phyloP scores from a whole-genome alignment of 2,797 vertebrate genomes.

The Microctenopoma lineatum region DNA sequence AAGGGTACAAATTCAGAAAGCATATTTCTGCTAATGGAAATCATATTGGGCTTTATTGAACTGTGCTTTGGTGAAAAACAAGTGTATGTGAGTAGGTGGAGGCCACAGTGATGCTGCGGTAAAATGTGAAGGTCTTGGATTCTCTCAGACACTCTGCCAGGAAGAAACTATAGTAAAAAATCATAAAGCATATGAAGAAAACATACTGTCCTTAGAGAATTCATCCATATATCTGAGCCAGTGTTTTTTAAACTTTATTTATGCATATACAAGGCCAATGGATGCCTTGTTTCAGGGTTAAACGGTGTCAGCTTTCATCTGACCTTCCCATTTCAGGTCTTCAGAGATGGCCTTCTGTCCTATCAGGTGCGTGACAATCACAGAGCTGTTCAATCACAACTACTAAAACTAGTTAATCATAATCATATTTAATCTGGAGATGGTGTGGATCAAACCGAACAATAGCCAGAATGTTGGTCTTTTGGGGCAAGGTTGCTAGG shows the following conservation, averaged over 20 bases:
- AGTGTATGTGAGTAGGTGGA: conserved; percentile 62
- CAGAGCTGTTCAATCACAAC: conserved; percentile 19
- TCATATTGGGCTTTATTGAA: conserved; percentile 21
- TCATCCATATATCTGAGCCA: conserved; percentile 34
- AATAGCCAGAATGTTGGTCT: not conserved
- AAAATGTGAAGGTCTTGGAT: conserved; percentile 50
- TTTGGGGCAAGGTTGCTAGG: not conserved
- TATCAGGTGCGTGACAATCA: conserved; percentile 33
- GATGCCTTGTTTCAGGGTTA: conserved; percentile 24
- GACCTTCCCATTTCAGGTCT: conserved; percentile 51
- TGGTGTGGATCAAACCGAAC: not conserved
- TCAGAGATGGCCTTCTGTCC: conserved; percentile 29
- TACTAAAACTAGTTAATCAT: conserved; percentile 17
- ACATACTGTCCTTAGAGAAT: conserved; percentile 37
- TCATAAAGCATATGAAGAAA: conserved; percentile 47
- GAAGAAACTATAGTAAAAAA: conserved; percentile 54
- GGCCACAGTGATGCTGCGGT: conserved; percentile 42
- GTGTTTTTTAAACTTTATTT: not conserved
- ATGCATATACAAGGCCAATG: conserved; percentile 16
- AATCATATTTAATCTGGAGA: conserved; percentile 12
- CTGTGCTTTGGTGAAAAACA: conserved; percentile 43
- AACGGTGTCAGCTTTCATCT: conserved; percentile 29
- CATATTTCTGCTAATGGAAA: conserved; percentile 27
- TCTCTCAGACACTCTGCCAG: conserved; percentile 54
- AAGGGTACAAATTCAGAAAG: conserved; percentile 7